Conservation (phyloP, 1,140 invertebrate genomes). For the Leptopilina boulardi region DNA sequence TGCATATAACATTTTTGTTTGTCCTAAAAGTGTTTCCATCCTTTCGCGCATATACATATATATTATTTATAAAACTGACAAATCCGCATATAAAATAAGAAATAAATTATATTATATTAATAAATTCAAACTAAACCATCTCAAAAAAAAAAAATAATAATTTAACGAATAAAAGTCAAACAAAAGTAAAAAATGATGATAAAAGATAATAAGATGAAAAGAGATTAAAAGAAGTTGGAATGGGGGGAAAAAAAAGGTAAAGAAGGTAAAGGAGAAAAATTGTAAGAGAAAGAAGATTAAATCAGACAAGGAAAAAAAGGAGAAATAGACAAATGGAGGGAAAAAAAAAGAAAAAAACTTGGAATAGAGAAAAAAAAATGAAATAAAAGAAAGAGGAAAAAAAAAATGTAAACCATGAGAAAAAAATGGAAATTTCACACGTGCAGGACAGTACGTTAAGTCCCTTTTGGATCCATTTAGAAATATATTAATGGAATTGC, state of each 20-base stretch:
- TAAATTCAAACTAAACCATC: too few species aligned
- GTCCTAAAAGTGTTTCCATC: not conserved
- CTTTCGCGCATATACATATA: too few species aligned
- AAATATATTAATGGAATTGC: not conserved
- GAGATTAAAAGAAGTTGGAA: not conserved
- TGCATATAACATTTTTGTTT: conserved; percentile 20
- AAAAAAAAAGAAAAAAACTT: too few species aligned
- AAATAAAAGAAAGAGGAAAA: not conserved
- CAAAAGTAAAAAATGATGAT: too few species aligned
- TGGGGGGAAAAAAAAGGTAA: not conserved
- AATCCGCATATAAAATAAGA: too few species aligned
- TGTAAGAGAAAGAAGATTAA: not conserved
- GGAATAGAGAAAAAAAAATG: not conserved
- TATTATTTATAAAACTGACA: not conserved
- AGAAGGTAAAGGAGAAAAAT: not conserved
- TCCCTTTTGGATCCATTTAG: not conserved
- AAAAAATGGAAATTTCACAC: conserved; percentile 12
- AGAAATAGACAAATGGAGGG: too few species aligned
- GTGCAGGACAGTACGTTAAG: not conserved
- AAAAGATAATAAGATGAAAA: too few species aligned
- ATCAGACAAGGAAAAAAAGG: not conserved
- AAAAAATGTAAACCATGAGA: not conserved
- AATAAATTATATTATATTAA: too few species aligned
- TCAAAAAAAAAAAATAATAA: too few species aligned
- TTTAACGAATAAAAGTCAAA: too few species aligned